A percentile compares a stretch with the other conserved stretches of the same genome.
Evolutionary conservation across 2,888 invertebrate species (phyloP).

Genomic region (Nemoura dubitans): DNA sequence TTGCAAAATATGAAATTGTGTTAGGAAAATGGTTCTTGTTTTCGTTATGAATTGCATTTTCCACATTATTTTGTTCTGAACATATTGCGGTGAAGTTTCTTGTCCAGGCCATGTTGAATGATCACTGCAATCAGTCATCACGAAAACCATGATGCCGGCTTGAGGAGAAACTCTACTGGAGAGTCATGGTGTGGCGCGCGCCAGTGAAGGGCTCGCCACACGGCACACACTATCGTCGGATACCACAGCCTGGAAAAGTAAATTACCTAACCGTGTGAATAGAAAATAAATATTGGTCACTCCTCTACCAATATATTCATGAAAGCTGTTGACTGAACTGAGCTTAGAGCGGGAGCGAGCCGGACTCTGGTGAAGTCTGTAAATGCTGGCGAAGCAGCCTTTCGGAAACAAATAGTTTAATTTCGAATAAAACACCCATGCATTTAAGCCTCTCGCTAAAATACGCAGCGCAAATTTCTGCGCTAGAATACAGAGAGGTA

Average conservation of each 20-base stretch:
- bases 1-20: not conserved
- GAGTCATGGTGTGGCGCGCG: too few species aligned
- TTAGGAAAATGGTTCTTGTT: not conserved
- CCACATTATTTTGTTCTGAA: not conserved
- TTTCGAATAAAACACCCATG: too few species aligned
- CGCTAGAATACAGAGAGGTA: too few species aligned
- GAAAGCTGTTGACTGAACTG: conserved; percentile 18
- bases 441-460: too few species aligned
- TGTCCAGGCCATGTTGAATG: not conserved
- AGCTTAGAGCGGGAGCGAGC: too few species aligned
- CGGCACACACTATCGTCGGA: not conserved
- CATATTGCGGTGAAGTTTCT: conserved; percentile 2
- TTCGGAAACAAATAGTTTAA: too few species aligned
- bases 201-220: not conserved
- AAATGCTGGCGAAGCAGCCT: too few species aligned
- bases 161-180: too few species aligned
- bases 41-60: conserved; percentile 7
- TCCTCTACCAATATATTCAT: not conserved
- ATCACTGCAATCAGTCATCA: not conserved
- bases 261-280: conserved; percentile 10
- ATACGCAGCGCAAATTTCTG: too few species aligned
- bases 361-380: too few species aligned
- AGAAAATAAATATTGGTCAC: conserved; percentile 10
- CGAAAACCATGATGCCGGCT: not conserved
- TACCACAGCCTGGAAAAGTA: conserved; percentile 1